A percentile compares a stretch with the other conserved stretches of the same genome.
Conservation (phyloP, 1,140 invertebrate species). For the Halictus rubicundus region DNA sequence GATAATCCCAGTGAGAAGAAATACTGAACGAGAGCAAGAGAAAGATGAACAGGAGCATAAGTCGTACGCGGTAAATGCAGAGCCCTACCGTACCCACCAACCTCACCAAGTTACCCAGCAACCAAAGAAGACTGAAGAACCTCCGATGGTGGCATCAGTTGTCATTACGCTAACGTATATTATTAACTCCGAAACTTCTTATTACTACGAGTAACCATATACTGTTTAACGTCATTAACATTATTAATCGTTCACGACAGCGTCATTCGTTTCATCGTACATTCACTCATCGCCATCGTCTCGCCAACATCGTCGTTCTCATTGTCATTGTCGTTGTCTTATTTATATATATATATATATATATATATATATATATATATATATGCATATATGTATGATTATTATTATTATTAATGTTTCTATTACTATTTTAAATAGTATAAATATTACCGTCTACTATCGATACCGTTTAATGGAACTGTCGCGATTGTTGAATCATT, state of each 20-base stretch:
- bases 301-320: not conserved
- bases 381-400: too few relatives aligned
- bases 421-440: constrained; percentile 37
- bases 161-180: constrained; percentile 68
- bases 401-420: constrained; percentile 45
- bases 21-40: too few relatives aligned
- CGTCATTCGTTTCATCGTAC: not conserved
- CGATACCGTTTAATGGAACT: not conserved
- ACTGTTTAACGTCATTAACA: constrained; percentile 51
- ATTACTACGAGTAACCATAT: constrained; percentile 49
- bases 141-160: constrained; percentile 77
- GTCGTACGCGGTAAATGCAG: constrained; percentile 42
- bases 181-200: constrained; percentile 54
- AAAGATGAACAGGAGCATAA: constrained; percentile 27
- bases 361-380: too few relatives aligned
- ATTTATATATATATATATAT: not conserved
- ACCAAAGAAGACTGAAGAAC: constrained; percentile 80
- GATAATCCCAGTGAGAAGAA: too few relatives aligned
- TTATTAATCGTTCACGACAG: constrained; percentile 41
- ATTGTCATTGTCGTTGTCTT: constrained; percentile 35
- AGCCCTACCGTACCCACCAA: constrained; percentile 65
- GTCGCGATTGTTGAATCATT: constrained; percentile 42
- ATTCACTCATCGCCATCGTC: constrained; percentile 3
- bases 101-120: constrained; percentile 76
- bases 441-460: constrained; percentile 30